Base-by-base conservation (phyloP, 1,140 invertebrate genomes). In the Leptinotarsa texana region DNA sequence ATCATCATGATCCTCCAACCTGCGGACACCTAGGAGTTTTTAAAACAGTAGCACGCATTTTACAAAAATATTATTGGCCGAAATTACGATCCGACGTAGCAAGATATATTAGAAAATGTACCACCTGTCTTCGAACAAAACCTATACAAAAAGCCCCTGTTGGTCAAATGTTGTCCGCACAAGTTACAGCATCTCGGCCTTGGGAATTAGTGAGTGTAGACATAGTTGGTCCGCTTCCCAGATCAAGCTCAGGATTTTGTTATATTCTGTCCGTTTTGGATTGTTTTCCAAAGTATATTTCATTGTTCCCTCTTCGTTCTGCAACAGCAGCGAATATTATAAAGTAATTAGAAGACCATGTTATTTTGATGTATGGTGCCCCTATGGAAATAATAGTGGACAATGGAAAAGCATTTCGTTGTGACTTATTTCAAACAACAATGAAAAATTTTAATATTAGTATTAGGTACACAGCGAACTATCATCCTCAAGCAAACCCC, bases 161-260 rank as follows among this genome's bases (percentile, higher is more conserved):
- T 0, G 81, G 80, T 0, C 63, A 80, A 18, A 82, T 84, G 78
- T 68, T 68, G n/a, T 68, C 66, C 24, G 8, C 49, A 17, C 71
- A 51, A 0, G 13, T 75, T 13, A 17, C 42, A 1, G 33, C 78
- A 8, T 48, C 70, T 13, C 15, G 75, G 18, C 82, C 83, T 21
- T 84, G 77, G 78, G 22, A 79, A n/a, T 77, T 1, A 63, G 83
- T 0, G 62, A 69, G 79, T 0, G 61, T 74, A 0, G 83, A 85
- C 73, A 21, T 85, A 3, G 78, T 83, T 73, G 83, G 84, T 42
- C 69, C 74, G 18, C 80, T 83, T 0, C 83, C 82, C 0, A 48
- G n/a, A 3, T 80, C 78, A 24, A 57, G 66, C 18, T 27, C n/a
- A 49, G 82, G 83, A 61, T 74, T 82, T 65, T 49, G 62, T 17